Base-by-base conservation (phyloP, 2,113 vertebrate genomes). In the Lycocorax pyrrhopterus region DNA sequence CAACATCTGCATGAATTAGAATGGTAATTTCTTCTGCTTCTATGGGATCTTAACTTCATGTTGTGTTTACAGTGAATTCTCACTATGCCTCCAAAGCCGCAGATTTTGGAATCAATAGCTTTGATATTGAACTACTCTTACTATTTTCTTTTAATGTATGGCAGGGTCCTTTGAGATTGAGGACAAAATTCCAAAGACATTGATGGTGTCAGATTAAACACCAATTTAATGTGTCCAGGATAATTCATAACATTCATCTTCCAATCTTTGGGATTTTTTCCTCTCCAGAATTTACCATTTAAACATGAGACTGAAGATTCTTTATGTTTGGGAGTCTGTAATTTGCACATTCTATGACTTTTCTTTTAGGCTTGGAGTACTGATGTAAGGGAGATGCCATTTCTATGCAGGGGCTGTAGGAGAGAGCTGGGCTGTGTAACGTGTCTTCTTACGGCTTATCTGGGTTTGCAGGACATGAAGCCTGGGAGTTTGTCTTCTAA, bases 181-280 rank as follows among this genome's bases (percentile, higher is more conserved):
- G 51, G n/a, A 52, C 7, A 76, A 73, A 32, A 39, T 63, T 13
- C 11, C 30, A 30, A 51, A 43, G 23, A 35, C 12, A 21, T 59
- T 26, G 43, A 44, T 72, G 29, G 6, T 37, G 25, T 58, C 35
- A 41, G 20, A 66, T 60, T 18, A 46, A 63, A 37, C 16, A 46
- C 20, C 14, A 43, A 39, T n/a, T 25, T 60, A 8, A 21, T 35
- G 3, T 35, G 29, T 71, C 23, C 29, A 22, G 12, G 16, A 19
- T 51, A 82, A 79, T 75, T 51, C 1, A 16, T 59, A 75, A 63
- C 26, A 53, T 41, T 80, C 0, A 27, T 81, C 4, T 81, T 78
- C 23, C 0, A 2, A 4, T 30, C 2, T 35, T 30, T 79, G 26
- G 0, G 4, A 0, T 1, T n/a, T 39, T 78, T 25, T 5, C 12